Evolutionary conservation across 2,113 vertebrate species (phyloP).

Genomic region (Conger conger): DNA sequence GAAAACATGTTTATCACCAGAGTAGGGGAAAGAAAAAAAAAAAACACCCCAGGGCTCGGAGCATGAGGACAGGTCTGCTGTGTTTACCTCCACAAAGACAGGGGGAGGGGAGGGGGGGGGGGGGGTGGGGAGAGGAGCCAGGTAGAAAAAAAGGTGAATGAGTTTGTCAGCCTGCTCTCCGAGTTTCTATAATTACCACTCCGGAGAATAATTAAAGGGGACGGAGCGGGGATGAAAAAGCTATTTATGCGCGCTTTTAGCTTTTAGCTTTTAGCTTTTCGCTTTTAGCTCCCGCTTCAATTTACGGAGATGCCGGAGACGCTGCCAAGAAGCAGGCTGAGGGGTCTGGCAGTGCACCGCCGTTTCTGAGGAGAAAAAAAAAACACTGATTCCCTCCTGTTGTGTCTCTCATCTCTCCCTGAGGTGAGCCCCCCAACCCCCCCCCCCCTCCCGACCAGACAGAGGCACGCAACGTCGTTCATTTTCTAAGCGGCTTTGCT

Average conservation of each 20-base stretch:
- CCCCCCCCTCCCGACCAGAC: not conserved
- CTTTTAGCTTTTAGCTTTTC: too few relatives aligned
- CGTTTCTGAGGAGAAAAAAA: slow-evolving; percentile 44
- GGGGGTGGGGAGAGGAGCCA: slow-evolving; percentile 10
- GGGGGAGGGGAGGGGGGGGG: slow-evolving; percentile 6
- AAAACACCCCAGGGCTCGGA: not conserved
- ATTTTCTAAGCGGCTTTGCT: slow-evolving; percentile 47
- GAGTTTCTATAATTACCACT: slow-evolving; percentile 45
- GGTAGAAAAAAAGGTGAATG: slow-evolving; percentile 31
- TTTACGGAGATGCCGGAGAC: slow-evolving; percentile 39
- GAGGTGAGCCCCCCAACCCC: slow-evolving; percentile 35
- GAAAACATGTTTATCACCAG: slow-evolving; percentile 8
- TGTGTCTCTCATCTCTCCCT: slow-evolving; percentile 45
- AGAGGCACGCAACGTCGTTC: slow-evolving; percentile 26
- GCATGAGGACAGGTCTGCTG: not conserved
- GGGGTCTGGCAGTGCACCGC: not conserved
- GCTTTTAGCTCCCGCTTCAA: slow-evolving; percentile 42
- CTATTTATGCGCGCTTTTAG: slow-evolving; percentile 43
- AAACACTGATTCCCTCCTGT: slow-evolving; percentile 23
- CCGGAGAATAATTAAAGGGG: slow-evolving; percentile 45
- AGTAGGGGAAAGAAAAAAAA: too few relatives aligned
- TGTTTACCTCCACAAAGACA: not conserved
- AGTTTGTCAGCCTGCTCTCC: slow-evolving; percentile 38
- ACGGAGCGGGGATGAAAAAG: slow-evolving; percentile 43
- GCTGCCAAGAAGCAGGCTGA: slow-evolving; percentile 42